These are phyloP conservation scores for Dromaius novaehollandiae DNA, from an alignment of 2,113 vertebrate genomes.

Conservation along the genomic window DNA sequence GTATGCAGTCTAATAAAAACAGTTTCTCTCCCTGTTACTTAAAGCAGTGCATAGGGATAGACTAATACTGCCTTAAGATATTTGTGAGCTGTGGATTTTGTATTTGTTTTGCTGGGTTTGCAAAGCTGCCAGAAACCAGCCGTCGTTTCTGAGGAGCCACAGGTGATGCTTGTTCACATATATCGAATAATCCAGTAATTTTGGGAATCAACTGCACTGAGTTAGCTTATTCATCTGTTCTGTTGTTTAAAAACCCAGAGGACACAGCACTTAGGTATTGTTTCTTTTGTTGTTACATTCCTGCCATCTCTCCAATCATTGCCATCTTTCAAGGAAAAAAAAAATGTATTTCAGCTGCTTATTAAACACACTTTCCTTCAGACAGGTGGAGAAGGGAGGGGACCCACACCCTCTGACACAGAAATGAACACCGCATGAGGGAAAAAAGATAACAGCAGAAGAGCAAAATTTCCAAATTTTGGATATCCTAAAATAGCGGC, in stretches of 20 bases:
- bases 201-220: neutral
- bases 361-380: too few relatives aligned
- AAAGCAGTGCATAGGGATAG: neutral
- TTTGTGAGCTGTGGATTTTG: neutral
- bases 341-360: too few relatives aligned
- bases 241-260: neutral
- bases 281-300: neutral
- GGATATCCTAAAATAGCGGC: too few relatives aligned
- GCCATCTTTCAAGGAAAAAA: too few relatives aligned
- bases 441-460: too few relatives aligned
- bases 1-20: neutral
- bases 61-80: neutral
- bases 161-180: accelerated
- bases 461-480: too few relatives aligned
- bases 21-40: neutral
- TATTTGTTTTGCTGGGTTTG: neutral
- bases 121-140: neutral
- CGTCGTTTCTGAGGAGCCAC: accelerated
- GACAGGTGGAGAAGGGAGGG: too few relatives aligned
- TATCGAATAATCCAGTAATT: neutral
- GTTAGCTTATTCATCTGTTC: neutral
- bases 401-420: too few relatives aligned
- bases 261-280: neutral
- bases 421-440: too few relatives aligned
- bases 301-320: too few relatives aligned